Base-by-base conservation (phyloP, 2,113 vertebrate species). In the Lepus timidus region DNA sequence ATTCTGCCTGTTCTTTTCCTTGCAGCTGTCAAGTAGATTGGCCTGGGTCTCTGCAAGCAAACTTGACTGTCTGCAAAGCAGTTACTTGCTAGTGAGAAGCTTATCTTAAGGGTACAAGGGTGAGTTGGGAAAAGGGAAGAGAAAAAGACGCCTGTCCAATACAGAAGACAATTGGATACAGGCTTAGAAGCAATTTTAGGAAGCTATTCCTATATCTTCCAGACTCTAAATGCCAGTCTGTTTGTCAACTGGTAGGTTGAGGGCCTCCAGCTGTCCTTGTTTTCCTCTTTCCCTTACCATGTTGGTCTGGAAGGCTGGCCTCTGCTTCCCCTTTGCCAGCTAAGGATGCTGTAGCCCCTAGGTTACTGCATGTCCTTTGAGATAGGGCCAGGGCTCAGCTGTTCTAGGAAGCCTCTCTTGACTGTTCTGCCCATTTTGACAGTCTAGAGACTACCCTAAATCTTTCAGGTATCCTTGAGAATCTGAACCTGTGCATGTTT, bases 51-150 rank as follows among this genome's bases (percentile, higher is more conserved):
- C 61, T 81, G 29, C 39, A 87, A 88, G 86, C 44, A 91, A 87
- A 85, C 33, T 88, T 29, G n/a, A 4, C 70, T 76, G 3, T 87
- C 52, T n/a, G 25, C 73, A 65, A 70, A 92, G 51, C 78, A 44
- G 22, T 87, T 81, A 19, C 86, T 88, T 84, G 81, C 64, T 79
- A 36, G 36, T 86, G 58, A 90, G 70, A 90, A 76, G 11, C 52
- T 70, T 94, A 67, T 78, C 29, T 96, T 70, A 51, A 12, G 22
- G 75, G 39, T 36, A 95, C 55, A 90, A 87, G 52, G 82, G 52
- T 51, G 73, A 93, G 9, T 39, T 90, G 25, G 67, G 44, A 67
- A 85, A 83, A 27, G 27, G 25, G 23, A 75, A 55, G n/a, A 67
- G 20, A 61, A 79, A 93, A 84, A 90, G 33, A 49, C 52, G 9